A percentile compares a stretch with the other conserved stretches of the same genome.
phyloP scores from a whole-genome alignment of 2,888 invertebrate species.

The Eremobia ochroleuca region DNA sequence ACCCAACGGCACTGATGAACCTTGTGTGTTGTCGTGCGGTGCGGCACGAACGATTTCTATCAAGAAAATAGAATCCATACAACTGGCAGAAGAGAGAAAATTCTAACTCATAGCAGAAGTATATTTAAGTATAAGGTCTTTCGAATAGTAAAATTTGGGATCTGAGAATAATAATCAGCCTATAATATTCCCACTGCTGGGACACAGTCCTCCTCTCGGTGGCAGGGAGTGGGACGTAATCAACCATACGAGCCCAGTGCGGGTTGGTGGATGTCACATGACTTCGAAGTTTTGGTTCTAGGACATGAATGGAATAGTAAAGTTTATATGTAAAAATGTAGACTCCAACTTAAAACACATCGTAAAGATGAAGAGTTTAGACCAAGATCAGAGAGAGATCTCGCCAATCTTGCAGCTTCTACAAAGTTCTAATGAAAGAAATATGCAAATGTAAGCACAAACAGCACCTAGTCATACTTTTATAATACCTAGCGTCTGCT shows the following conservation, averaged over 20 bases:
- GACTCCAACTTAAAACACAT: background rate
- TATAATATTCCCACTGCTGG: background rate
- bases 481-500: conserved; percentile 58
- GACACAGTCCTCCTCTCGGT: background rate
- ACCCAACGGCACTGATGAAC: conserved; percentile 31
- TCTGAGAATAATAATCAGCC: background rate
- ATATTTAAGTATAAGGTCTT: background rate
- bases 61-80: conserved; percentile 3
- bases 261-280: background rate
- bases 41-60: conserved; percentile 40
- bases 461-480: conserved; percentile 57
- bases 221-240: background rate
- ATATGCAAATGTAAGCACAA: conserved; percentile 49
- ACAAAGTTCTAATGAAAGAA: conserved; percentile 41
- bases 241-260: background rate
- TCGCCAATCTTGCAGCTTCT: conserved; percentile 8
- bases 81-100: background rate
- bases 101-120: background rate
- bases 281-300: background rate
- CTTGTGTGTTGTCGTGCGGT: conserved; percentile 17
- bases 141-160: background rate
- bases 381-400: background rate
- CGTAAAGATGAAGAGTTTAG: background rate
- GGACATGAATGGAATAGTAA: background rate
- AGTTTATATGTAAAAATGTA: background rate